phyloP scores from a whole-genome alignment of 37 sponge, comb jelly and placozoan genomes.

The Chondrilla cf. caribensis region DNA sequence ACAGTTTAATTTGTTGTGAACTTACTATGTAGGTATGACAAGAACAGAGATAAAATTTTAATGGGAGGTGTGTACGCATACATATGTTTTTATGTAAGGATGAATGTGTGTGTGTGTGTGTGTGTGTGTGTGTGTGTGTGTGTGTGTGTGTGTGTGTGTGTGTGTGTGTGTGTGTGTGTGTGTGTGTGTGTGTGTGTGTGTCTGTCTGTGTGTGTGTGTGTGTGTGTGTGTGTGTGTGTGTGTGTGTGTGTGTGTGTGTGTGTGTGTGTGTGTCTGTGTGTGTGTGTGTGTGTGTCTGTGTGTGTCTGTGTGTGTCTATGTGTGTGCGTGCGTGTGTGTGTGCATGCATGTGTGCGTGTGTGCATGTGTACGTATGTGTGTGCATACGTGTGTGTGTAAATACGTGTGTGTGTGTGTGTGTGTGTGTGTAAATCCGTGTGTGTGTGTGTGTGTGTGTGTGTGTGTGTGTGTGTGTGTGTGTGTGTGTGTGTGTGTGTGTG shows the following conservation, averaged over 20 bases:
- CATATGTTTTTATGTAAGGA: background rate
- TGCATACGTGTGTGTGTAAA: too few species aligned
- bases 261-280: too few species aligned
- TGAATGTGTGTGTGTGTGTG: constrained; percentile 13
- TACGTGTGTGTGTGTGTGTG: too few species aligned
- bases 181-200: constrained; percentile 16
- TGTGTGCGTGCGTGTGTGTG: background rate
- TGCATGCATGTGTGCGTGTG: too few species aligned
- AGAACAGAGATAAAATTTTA: constrained; percentile 89
- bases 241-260: background rate
- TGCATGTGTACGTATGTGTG: too few species aligned
- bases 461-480: too few species aligned
- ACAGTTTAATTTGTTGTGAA: too few species aligned
- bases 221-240: background rate
- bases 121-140: constrained; percentile 25
- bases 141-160: constrained; percentile 36
- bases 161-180: constrained; percentile 37
- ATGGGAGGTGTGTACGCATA: constrained; percentile 63
- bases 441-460: too few species aligned
- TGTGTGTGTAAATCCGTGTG: background rate
- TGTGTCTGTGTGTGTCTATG: too few species aligned
- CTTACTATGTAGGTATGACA: constrained; percentile 89
- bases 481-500: too few species aligned
- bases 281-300: too few species aligned
- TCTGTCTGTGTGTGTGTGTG: constrained; percentile 12